A percentile compares a stretch with the other conserved stretches of the same genome.
Conservation (phyloP, 1,140 invertebrate genomes). For the Drosophila sechellia region DNA sequence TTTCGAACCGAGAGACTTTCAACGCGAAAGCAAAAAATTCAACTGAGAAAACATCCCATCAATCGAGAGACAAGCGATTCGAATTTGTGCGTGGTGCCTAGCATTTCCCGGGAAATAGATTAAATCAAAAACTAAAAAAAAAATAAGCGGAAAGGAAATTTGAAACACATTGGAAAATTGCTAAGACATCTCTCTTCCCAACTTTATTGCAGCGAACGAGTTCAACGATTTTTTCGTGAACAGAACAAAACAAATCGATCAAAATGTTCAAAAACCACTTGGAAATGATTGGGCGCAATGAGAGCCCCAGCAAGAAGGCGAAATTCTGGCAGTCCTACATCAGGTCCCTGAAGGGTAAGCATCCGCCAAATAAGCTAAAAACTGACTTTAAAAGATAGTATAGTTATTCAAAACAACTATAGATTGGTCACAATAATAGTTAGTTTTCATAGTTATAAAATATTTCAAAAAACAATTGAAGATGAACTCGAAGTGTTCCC, state of each 20-base stretch:
- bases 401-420: not conserved
- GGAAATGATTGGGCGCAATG: constrained; percentile 96
- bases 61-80: constrained; percentile 27
- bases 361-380: not conserved
- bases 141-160: constrained; percentile 15
- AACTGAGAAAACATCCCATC: constrained; percentile 46
- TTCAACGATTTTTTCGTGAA: constrained; percentile 84
- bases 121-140: not conserved
- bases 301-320: constrained; percentile 95
- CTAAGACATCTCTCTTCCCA: constrained; percentile 28
- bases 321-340: constrained; percentile 97
- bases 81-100: constrained; percentile 32
- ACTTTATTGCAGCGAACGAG: constrained; percentile 89
- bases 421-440: no score
- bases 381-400: not conserved
- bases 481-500: not conserved
- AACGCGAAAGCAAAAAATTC: constrained; percentile 53
- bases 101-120: constrained; percentile 26
- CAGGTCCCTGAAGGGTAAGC: constrained; percentile 93
- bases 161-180: constrained; percentile 32
- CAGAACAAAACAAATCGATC: constrained; percentile 86
- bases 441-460: no score
- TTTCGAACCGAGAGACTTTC: constrained; percentile 75
- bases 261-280: constrained; percentile 95
- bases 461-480: no score